Percentiles rank a stretch among this genome's conserved stretches.
phyloP scores from a whole-genome alignment of 92 coral and sea anemone genomes.

The Zoanthus sansibaricus region DNA sequence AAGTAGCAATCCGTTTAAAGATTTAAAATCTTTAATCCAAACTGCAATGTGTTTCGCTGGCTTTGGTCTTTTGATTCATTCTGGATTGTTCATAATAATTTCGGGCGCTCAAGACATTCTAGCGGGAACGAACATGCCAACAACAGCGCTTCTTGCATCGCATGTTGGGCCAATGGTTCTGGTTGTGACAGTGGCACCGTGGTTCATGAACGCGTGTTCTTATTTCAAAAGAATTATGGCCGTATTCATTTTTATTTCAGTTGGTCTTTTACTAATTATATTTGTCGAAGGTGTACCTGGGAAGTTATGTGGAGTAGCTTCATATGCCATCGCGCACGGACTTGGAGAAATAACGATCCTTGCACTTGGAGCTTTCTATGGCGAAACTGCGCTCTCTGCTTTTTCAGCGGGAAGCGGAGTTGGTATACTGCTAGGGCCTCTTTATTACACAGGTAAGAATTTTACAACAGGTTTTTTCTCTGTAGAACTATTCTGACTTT shows the following conservation, averaged over 20 bases:
- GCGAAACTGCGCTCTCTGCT: conserved; percentile 69
- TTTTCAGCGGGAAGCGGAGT: conserved; percentile 91
- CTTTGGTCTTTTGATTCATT: conserved; percentile 72
- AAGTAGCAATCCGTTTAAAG: conserved; percentile 7
- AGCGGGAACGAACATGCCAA: conserved; percentile 82
- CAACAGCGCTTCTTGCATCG: conserved; percentile 70
- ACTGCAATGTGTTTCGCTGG: conserved; percentile 67
- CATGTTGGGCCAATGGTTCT: conserved; percentile 90
- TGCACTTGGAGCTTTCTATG: conserved; percentile 84
- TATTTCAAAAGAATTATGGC: conserved; percentile 75
- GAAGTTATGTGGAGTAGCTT: conserved; percentile 74
- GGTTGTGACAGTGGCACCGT: conserved; percentile 68
- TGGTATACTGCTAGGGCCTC: conserved; percentile 79
- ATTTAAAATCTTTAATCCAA: conserved; percentile 24
- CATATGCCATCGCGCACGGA: conserved; percentile 82
- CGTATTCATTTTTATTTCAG: conserved; percentile 74
- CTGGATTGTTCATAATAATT: conserved; percentile 63
- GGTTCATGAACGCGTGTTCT: conserved; percentile 85
- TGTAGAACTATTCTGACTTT: too few species aligned
- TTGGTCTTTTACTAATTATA: conserved; percentile 66
- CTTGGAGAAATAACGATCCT: conserved; percentile 82
- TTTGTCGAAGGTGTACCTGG: conserved; percentile 71
- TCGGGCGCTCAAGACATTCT: conserved; percentile 86
- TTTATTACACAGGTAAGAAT: conserved; percentile 78
- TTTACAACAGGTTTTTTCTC: too few species aligned